Evolutionary conservation across 2,113 vertebrate species (phyloP).

Genomic region (Mohoua ochrocephala): DNA sequence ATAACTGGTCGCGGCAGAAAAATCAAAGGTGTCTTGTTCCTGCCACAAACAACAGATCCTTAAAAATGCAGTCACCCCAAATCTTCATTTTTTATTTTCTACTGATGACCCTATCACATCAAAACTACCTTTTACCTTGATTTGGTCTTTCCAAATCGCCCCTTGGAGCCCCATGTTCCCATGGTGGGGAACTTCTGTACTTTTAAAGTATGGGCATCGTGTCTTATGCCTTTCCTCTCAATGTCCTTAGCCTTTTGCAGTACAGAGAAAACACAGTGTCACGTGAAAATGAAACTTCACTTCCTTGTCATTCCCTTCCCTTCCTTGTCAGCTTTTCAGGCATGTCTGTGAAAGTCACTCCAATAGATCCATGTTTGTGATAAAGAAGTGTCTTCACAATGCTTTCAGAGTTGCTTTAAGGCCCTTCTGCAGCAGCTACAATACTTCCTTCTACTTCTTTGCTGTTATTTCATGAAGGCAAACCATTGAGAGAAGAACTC

Average conservation of each 20-base stretch:
- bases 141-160: not conserved
- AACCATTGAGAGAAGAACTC: not conserved
- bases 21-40: not conserved
- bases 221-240: slow-evolving; percentile 85
- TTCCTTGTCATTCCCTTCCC: not conserved
- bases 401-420: not conserved
- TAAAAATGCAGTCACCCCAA: not conserved
- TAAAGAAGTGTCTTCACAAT: not conserved
- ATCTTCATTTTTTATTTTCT: not conserved
- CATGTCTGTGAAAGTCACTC: not conserved
- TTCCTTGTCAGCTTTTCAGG: not conserved
- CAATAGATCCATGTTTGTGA: not conserved
- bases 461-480: not conserved
- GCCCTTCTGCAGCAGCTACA: fast-evolving
- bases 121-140: not conserved
- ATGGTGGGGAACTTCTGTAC: not conserved
- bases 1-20: not conserved
- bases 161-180: not conserved
- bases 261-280: slow-evolving; percentile 77
- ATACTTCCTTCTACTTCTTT: not conserved
- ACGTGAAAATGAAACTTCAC: slow-evolving; percentile 72
- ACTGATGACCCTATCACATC: not conserved
- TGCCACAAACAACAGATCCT: not conserved
- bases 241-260: slow-evolving; percentile 78
- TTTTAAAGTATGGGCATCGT: not conserved